phyloP scores from a whole-genome alignment of 2,888 invertebrate genomes.

The Cerceris rybyensis region DNA sequence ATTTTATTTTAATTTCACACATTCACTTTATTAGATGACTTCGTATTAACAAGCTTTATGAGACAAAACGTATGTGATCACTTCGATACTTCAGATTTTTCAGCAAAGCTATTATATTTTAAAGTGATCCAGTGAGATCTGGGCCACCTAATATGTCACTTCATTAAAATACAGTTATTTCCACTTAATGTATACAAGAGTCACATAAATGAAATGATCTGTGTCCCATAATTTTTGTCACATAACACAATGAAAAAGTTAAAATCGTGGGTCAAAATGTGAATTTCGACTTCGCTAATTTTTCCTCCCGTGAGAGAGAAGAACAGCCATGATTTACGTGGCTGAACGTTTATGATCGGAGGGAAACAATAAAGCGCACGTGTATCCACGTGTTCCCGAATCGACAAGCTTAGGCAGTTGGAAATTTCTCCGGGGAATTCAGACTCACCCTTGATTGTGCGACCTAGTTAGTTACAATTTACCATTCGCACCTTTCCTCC shows the following conservation, averaged over 20 bases:
- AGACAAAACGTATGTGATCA: too few species aligned
- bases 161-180: too few species aligned
- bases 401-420: slow-evolving; percentile 4
- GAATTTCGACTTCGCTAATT: neutral
- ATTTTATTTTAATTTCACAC: too few species aligned
- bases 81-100: too few species aligned
- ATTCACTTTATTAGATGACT: too few species aligned
- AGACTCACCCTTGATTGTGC: slow-evolving; percentile 18
- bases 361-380: neutral
- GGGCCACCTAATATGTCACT: too few species aligned
- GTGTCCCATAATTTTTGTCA: too few species aligned
- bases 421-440: slow-evolving; percentile 52
- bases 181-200: too few species aligned
- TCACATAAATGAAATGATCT: too few species aligned
- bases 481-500: slow-evolving; percentile 19
- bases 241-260: neutral
- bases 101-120: too few species aligned
- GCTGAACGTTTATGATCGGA: neutral
- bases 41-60: too few species aligned
- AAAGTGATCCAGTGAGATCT: too few species aligned
- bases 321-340: neutral
- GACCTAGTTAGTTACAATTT: slow-evolving; percentile 36
- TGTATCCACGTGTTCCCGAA: neutral
- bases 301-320: neutral
- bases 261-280: neutral